Percentiles rank a stretch among this genome's conserved stretches.
Evolutionary conservation across 2,113 vertebrate genomes (phyloP).

Genomic region (Dryoscopus gambensis): DNA sequence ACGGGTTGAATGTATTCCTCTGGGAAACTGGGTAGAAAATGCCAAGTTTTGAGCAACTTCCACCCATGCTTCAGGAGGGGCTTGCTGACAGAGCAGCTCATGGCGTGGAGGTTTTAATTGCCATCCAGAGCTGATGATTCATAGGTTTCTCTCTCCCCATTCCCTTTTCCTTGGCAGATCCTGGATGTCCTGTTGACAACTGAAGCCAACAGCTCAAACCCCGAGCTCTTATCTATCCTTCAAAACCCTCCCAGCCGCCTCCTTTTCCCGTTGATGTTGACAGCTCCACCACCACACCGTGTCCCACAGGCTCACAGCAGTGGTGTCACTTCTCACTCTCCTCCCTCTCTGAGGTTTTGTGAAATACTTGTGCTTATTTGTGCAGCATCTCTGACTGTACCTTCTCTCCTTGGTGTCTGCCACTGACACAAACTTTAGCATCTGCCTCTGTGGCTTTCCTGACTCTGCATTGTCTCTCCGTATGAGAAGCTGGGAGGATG

Average conservation of each 20-base stretch:
- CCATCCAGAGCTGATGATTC: background rate
- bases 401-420: background rate
- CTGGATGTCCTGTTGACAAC: slow-evolving; percentile 6
- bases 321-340: background rate
- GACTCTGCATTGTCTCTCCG: background rate
- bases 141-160: background rate
- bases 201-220: background rate
- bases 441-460: background rate
- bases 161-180: background rate
- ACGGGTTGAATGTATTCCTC: background rate
- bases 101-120: background rate
- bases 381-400: background rate
- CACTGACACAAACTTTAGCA: background rate
- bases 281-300: rapidly evolving
- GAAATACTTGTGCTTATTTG: background rate
- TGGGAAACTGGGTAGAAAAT: background rate
- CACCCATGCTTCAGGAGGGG: background rate
- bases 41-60: background rate
- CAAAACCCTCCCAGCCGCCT: background rate
- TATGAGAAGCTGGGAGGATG: background rate
- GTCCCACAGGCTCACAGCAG: background rate
- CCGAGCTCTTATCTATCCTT: background rate
- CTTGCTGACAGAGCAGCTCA: background rate
- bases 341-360: background rate
- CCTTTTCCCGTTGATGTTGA: background rate